These are phyloP conservation scores for Drosophila serrata DNA, from an alignment of 1,140 invertebrate species.

Conservation along the genomic window DNA sequence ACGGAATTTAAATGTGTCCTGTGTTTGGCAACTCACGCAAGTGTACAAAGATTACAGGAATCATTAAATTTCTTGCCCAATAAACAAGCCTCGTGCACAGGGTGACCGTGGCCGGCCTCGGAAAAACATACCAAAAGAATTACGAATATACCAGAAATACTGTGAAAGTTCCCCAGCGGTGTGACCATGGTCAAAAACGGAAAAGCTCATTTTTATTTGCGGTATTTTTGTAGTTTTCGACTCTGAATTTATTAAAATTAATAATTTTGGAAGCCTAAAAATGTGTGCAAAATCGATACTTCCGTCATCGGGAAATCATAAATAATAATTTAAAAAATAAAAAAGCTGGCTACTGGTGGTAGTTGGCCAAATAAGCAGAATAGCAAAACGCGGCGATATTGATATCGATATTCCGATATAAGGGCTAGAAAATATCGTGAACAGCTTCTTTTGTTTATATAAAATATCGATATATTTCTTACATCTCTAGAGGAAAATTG, in stretches of 20 bases:
- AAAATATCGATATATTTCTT: not conserved
- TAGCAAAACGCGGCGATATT: not conserved
- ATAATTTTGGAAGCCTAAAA: too few species aligned
- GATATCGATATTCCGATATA: not conserved
- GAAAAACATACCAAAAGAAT: slow-evolving; percentile 10
- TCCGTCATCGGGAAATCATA: too few species aligned
- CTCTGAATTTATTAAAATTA: not conserved
- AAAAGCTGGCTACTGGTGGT: too few species aligned
- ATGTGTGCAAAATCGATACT: too few species aligned
- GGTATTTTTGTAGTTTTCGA: not conserved
- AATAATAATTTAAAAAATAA: too few species aligned
- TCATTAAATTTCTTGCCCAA: slow-evolving; percentile 53
- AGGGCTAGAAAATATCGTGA: not conserved
- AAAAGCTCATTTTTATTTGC: not conserved
- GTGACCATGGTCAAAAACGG: not conserved
- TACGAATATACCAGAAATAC: slow-evolving; percentile 5
- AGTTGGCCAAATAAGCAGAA: too few species aligned
- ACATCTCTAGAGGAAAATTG: slow-evolving; percentile 11
- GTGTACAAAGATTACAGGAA: slow-evolving; percentile 52
- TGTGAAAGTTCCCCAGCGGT: not conserved
- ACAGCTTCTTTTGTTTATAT: slow-evolving; percentile 1
- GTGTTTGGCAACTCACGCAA: slow-evolving; percentile 70
- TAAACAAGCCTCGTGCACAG: slow-evolving; percentile 41
- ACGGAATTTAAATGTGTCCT: slow-evolving; percentile 26
- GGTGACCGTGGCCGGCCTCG: slow-evolving; percentile 12